Evolutionary conservation across 2,797 vertebrate species (phyloP).

Genomic region (Corythornis leucogaster): DNA sequence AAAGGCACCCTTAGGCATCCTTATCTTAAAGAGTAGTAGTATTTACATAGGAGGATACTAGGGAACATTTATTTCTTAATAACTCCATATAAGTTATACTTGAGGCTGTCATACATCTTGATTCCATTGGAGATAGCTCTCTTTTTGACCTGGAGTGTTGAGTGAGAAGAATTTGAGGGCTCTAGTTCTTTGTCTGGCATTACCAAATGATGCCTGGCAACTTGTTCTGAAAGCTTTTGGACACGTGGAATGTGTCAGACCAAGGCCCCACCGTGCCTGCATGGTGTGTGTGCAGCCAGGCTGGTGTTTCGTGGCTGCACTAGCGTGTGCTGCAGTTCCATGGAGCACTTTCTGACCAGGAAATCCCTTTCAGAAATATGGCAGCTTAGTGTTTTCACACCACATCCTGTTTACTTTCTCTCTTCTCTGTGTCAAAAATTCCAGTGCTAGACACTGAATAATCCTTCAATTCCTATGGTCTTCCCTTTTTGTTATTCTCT

Average conservation of each 20-base stretch:
- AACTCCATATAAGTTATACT: not conserved
- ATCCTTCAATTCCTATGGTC: not conserved
- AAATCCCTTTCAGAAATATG: constrained; percentile 54
- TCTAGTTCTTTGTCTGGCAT: fast-evolving
- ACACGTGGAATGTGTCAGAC: not conserved
- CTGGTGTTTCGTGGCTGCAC: not conserved
- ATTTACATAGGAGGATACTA: constrained; percentile 24
- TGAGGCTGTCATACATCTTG: not conserved
- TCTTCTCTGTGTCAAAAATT: constrained; percentile 52
- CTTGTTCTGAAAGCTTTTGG: not conserved
- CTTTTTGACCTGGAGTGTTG: not conserved
- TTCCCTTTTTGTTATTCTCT: not conserved
- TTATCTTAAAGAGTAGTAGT: constrained; percentile 12
- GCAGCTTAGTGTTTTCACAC: constrained; percentile 39
- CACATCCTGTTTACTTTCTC: constrained; percentile 69
- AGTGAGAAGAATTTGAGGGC: not conserved
- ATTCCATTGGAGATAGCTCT: not conserved
- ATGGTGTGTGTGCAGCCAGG: fast-evolving
- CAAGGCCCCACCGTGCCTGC: not conserved
- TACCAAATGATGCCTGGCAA: constrained; percentile 10
- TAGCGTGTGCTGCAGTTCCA: not conserved
- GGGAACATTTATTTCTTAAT: constrained; percentile 32
- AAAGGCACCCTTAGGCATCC: constrained; percentile 46
- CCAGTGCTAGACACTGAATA: constrained; percentile 36
- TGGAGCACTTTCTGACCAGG: constrained; percentile 29